Evolutionary conservation across 2,888 invertebrate genomes (phyloP), one percentile per base, ranked within the genome.

Genomic region (Caradrina kadenii): DNA sequence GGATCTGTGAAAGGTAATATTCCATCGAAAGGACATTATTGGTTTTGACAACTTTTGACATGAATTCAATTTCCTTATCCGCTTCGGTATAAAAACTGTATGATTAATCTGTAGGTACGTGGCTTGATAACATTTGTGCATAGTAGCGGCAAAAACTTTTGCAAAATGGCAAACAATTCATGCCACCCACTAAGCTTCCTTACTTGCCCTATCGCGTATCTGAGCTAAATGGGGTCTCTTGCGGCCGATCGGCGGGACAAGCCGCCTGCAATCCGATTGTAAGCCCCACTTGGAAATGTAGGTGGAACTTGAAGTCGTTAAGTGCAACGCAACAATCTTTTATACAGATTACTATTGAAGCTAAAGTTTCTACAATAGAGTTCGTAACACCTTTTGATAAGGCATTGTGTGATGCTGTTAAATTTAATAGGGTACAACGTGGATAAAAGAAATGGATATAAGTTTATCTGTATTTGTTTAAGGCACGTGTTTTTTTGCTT

Each of bases 241-340:
- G 55, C 53, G 59, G 50, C 50, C 45, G 48, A 71, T 73, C 22
- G 19, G 50, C 54, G 66, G 54, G 69, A 81, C 70, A 61, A 66
- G 35, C 67, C 54, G 26, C 52, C 66, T 78, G 68, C 75, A 66
- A 84, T 83, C 69, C 64, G 42, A 82, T 76, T 80, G 81, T 81
- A 81, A 86, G 76, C 73, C 61, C 35, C 63, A 76, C 78, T 83
- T 78, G 60, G 65, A 77, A 76, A 65, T 79, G 54, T 62, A 76
- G 73, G 70, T 69, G 63, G 63, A 70, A 72, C 70, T 52, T 52
- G 26, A 45, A 78, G 45, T 70, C 48, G 39, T 80, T 82, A 73
- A 72, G 67, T 70, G 70, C 72, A 76, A 31, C 26, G 42, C 66
- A 81, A 73, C 59, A 75, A 59, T 73, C 67, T 71, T 74, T 74